Percentiles rank a stretch among this genome's conserved stretches.
These are phyloP conservation scores for Tetranychus truncatus DNA, from an alignment of 2,888 invertebrate species.

Conservation along the genomic window DNA sequence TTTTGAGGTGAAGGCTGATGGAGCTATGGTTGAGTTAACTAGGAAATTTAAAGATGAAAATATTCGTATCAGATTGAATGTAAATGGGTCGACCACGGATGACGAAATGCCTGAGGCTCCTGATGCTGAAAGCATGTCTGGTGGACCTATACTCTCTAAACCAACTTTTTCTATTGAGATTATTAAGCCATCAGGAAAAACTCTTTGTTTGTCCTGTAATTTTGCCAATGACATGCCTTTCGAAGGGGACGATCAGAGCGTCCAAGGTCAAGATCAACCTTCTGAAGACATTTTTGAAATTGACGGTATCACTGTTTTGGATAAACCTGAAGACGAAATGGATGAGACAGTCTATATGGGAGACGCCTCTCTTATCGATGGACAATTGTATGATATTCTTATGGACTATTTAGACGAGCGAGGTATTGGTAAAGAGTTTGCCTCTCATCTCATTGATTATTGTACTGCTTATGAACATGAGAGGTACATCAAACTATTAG, in stretches of 20 bases:
- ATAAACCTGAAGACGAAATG: slow-evolving; percentile 73
- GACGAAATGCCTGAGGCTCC: slow-evolving; percentile 42
- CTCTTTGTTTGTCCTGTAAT: slow-evolving; percentile 65
- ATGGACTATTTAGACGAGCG: slow-evolving; percentile 91
- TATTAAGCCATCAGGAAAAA: slow-evolving; percentile 44
- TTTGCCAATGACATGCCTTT: slow-evolving; percentile 39
- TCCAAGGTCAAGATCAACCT: neutral
- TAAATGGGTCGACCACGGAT: slow-evolving; percentile 82
- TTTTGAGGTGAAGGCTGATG: slow-evolving; percentile 46
- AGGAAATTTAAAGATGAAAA: slow-evolving; percentile 42
- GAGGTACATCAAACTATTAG: slow-evolving; percentile 67
- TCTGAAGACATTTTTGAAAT: slow-evolving; percentile 14
- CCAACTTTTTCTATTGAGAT: slow-evolving; percentile 78
- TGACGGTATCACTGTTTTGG: neutral
- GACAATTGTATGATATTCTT: slow-evolving; percentile 76
- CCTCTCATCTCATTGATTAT: slow-evolving; percentile 63
- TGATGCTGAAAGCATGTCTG: slow-evolving; percentile 46
- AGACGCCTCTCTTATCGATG: slow-evolving; percentile 83
- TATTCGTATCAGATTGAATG: slow-evolving; percentile 63
- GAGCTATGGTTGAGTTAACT: slow-evolving; percentile 63
- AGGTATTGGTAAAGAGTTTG: slow-evolving; percentile 80
- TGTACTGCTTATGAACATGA: slow-evolving; percentile 83
- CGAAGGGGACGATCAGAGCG: slow-evolving; percentile 23
- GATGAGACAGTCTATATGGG: slow-evolving; percentile 68
- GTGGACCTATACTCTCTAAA: slow-evolving; percentile 52